Conservation (phyloP, 2,888 invertebrate genomes). For the Smittia sp. region DNA sequence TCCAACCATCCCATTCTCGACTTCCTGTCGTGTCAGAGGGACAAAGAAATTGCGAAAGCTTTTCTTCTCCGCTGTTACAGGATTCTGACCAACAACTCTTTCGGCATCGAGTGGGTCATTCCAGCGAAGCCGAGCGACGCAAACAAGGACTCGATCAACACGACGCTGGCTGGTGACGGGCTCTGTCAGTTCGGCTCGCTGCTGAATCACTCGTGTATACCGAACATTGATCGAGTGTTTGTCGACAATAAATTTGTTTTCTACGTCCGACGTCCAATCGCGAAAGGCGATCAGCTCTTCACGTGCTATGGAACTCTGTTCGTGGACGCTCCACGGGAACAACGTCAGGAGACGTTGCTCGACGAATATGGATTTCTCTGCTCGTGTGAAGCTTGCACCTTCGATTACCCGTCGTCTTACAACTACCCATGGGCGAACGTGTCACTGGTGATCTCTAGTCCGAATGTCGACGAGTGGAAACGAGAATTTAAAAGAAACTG, state of each 20-base stretch:
- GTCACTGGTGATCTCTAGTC: neutral
- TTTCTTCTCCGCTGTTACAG: slow-evolving; percentile 1
- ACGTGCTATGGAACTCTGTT: slow-evolving; percentile 63
- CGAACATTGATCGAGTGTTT: slow-evolving; percentile 70
- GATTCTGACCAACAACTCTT: neutral
- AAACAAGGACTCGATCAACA: slow-evolving; percentile 51
- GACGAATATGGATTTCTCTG: neutral
- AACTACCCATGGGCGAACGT: neutral
- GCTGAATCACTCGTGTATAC: slow-evolving; percentile 84
- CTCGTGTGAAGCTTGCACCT: neutral
- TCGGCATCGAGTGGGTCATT: slow-evolving; percentile 49
- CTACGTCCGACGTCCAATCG: slow-evolving; percentile 64
- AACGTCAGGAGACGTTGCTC: neutral
- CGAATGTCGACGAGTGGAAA: neutral
- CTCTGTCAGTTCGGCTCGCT: slow-evolving; percentile 76
- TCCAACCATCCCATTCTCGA: neutral
- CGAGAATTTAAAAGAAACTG: neutral
- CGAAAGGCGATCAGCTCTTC: slow-evolving; percentile 68
- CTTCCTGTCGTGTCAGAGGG: neutral
- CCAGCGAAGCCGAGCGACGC: neutral
- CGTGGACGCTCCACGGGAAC: neutral
- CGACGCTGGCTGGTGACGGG: slow-evolving; percentile 54
- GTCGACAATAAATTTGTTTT: slow-evolving; percentile 57
- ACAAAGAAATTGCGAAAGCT: neutral
- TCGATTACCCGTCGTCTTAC: neutral